phyloP scores from a whole-genome alignment of 2,888 invertebrate species.

The Idaea straminata region DNA sequence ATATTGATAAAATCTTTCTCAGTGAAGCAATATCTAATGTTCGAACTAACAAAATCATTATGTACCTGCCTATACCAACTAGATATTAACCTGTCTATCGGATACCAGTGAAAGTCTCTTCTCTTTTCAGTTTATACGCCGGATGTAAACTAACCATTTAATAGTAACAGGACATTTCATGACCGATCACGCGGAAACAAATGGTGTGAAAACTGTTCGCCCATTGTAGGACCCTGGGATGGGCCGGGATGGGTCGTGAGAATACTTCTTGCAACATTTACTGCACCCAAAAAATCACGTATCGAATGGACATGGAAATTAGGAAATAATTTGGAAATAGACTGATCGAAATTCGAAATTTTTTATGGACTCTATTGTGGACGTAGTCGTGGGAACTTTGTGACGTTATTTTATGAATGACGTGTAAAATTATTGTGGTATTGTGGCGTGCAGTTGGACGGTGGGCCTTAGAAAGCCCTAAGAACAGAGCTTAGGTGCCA shows the following conservation, averaged over 20 bases:
- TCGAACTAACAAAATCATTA: no score
- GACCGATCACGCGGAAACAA: conserved; percentile 55
- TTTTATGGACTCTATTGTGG: neutral
- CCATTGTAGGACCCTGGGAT: conserved; percentile 50
- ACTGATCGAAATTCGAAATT: neutral
- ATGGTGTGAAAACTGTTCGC: conserved; percentile 67
- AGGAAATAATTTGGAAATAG: conserved; percentile 7
- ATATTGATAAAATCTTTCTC: no score
- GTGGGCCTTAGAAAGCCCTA: no score
- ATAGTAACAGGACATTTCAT: conserved; percentile 55
- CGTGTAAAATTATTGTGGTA: neutral
- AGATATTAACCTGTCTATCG: neutral
- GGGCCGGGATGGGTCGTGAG: conserved; percentile 68
- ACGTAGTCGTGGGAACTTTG: neutral
- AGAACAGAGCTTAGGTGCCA: no score
- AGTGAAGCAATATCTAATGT: no score
- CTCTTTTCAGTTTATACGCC: conserved; percentile 40
- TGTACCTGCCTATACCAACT: neutral
- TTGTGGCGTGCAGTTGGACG: no score
- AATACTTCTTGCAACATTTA: conserved; percentile 37
- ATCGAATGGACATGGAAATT: conserved; percentile 21
- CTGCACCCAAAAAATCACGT: conserved; percentile 17
- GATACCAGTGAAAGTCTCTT: conserved; percentile 50
- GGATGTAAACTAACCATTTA: conserved; percentile 44
- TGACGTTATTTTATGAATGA: neutral